A percentile compares a stretch with the other conserved stretches of the same genome.
These are phyloP conservation scores for Mythimna vitellina DNA, from an alignment of 2,888 invertebrate species.

Conservation along the genomic window DNA sequence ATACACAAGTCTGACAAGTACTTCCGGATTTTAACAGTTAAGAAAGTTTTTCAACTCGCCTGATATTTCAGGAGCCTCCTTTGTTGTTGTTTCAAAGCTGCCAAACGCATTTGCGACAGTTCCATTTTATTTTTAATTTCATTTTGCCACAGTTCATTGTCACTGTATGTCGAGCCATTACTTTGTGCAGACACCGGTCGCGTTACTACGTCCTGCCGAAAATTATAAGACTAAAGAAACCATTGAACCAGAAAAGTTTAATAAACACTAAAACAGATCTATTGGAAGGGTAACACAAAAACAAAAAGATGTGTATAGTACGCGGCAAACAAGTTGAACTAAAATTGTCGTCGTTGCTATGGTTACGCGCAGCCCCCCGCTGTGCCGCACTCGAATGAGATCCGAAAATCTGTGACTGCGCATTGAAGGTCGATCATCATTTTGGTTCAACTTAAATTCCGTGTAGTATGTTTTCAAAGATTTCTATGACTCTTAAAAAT, in stretches of 20 bases:
- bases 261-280: conserved; percentile 37
- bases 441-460: no score
- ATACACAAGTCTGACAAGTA: background rate
- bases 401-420: no score
- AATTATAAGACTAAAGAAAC: conserved; percentile 42
- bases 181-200: conserved; percentile 88
- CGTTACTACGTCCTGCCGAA: conserved; percentile 84
- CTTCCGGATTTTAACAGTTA: background rate
- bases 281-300: conserved; percentile 53
- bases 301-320: conserved; percentile 34
- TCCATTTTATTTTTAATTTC: conserved; percentile 92
- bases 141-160: conserved; percentile 89
- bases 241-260: conserved; percentile 13
- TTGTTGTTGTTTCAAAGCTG: conserved; percentile 91
- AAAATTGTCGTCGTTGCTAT: no score
- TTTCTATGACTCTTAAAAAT: conserved; percentile 7
- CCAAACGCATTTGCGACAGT: conserved; percentile 90
- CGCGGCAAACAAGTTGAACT: no score
- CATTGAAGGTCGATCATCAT: no score
- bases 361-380: no score
- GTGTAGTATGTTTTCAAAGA: conserved; percentile 3
- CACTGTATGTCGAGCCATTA: conserved; percentile 88
- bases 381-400: no score
- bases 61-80: conserved; percentile 87
- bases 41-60: conserved; percentile 65